Base-by-base conservation (phyloP, 2,113 vertebrate species). In the Synchiropus splendidus region DNA sequence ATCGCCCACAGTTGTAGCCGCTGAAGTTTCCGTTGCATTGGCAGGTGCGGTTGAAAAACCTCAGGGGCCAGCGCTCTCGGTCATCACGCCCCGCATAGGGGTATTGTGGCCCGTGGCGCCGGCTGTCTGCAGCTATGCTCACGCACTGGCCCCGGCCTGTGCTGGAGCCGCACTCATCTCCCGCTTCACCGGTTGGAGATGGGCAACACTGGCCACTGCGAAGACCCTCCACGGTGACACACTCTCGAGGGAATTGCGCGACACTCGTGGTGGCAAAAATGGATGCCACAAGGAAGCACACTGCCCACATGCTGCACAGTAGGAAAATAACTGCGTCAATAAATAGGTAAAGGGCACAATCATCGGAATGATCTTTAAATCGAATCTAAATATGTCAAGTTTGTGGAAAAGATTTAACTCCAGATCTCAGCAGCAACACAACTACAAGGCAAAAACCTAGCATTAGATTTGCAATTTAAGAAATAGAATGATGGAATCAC, bases 1-100 rank as follows among this genome's bases (percentile, higher is more conserved):
- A 98, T 0, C 67, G 61, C 1, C 92, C 90, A 42, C 95, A 99
- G 82, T 90, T 83, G 55, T 85, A 83, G 16, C 93, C 91, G 0
- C 81, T 87, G 78, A 92, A 97, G 45, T 94, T 94, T 3, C 82
- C 85, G 0, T 78, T 90, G 74, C 93, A 98, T 2, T 45, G 85
- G 48, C 94, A 99, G 0, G 88, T 88, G 52, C 91, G 87, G 51
- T 91, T 91, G 77, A 99, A 98, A 72, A 92, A 99, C 12, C 84
- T 78, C 9, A 88, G 61, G 2, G 93, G 95, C 95, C 95, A 99
- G 5, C 72, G 82, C 54, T 96, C 94, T 0, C 93, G 85, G 65
- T 98, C 95, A 16, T 99, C 95, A 3, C 64, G 71, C 2, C 92
- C 93, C 0, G 91, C 86, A 0, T 97, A 92, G 0, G 87, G 88